Conservation (phyloP, 2,113 vertebrate species). For the Tychaedon coryphoeus region DNA sequence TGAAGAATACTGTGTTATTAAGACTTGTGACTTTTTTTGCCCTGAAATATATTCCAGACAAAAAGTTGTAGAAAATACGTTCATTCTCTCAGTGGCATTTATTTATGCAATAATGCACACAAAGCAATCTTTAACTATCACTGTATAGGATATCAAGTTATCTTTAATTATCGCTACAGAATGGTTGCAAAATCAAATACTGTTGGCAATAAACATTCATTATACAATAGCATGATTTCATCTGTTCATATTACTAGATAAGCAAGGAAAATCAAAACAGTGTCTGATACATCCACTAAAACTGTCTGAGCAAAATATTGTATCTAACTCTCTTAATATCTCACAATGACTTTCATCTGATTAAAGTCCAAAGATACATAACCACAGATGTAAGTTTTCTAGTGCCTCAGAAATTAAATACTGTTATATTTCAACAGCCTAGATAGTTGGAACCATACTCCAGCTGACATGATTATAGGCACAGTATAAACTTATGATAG, state of each 20-base stretch:
- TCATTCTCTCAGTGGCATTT: conserved; percentile 50
- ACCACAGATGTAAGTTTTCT: conserved; percentile 77
- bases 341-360: conserved; percentile 77
- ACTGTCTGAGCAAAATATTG: conserved; percentile 79
- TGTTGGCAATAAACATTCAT: conserved; percentile 80
- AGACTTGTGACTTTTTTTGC: background rate
- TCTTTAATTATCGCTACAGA: conserved; percentile 79
- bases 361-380: conserved; percentile 78
- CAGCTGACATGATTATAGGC: conserved; percentile 75
- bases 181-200: conserved; percentile 77
- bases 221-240: conserved; percentile 79
- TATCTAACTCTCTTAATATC: conserved; percentile 78
- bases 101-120: conserved; percentile 60
- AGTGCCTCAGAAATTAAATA: conserved; percentile 74
- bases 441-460: conserved; percentile 64
- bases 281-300: conserved; percentile 75
- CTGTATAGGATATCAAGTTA: conserved; percentile 72
- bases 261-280: conserved; percentile 77
- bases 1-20: background rate
- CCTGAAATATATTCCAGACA: conserved; percentile 18
- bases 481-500: conserved; percentile 66
- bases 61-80: conserved; percentile 31
- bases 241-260: conserved; percentile 82
- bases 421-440: conserved; percentile 68
- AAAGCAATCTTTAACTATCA: conserved; percentile 76